Evolutionary conservation across 2,888 invertebrate species (phyloP).

Genomic region (Amblyteles armatorius): DNA sequence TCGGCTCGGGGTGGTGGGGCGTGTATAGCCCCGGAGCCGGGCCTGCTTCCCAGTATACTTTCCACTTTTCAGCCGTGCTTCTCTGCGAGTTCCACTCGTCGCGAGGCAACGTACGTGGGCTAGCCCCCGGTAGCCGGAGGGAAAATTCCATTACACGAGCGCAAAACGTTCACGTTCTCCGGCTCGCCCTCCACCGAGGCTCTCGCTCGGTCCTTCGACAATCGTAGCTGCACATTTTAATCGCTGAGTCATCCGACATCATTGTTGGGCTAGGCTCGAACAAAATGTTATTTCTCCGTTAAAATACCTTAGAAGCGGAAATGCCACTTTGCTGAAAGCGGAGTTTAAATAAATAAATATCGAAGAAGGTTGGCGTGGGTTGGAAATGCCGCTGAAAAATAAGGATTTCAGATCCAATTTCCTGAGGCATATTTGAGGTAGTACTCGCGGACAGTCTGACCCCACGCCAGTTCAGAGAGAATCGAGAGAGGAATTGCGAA

Average conservation of each 20-base stretch:
- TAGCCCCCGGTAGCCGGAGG: constrained; percentile 69
- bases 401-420: constrained; percentile 81
- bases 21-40: background rate
- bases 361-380: constrained; percentile 42
- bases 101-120: constrained; percentile 52
- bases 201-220: constrained; percentile 39
- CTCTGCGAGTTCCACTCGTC: constrained; percentile 40
- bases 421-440: no score
- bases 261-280: background rate
- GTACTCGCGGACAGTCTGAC: no score
- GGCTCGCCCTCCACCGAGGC: constrained; percentile 4
- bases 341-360: background rate
- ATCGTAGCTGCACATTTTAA: constrained; percentile 12
- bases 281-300: background rate
- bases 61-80: constrained; percentile 43
- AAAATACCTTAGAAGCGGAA: background rate
- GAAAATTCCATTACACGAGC: constrained; percentile 75
- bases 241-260: background rate
- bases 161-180: constrained; percentile 71
- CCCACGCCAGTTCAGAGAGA: no score
- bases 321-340: background rate
- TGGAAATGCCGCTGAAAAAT: constrained; percentile 72
- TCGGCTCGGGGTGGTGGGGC: background rate
- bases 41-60: constrained; percentile 27
- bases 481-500: no score